A percentile compares a stretch with the other conserved stretches of the same genome.
Evolutionary conservation across 2,113 vertebrate genomes (phyloP).

Genomic region (Serinus canaria): DNA sequence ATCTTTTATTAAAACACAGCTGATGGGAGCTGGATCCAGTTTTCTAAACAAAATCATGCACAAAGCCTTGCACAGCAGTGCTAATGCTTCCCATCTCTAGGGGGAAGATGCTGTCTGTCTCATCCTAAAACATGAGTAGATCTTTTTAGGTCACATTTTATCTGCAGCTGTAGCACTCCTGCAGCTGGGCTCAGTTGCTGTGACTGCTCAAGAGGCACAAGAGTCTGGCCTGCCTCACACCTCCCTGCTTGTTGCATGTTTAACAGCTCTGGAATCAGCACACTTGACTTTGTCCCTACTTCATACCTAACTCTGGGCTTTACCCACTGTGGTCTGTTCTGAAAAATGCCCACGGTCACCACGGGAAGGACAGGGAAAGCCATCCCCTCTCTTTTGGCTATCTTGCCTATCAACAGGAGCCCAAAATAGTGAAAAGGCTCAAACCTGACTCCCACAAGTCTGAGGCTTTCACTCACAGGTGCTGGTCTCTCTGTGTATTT

Average conservation of each 20-base stretch:
- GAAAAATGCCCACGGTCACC: not conserved
- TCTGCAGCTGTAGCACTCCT: not conserved
- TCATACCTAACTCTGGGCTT: not conserved
- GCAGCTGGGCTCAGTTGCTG: not conserved
- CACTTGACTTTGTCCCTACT: not conserved
- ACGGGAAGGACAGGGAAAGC: not conserved
- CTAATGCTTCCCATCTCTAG: not conserved
- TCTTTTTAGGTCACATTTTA: not conserved
- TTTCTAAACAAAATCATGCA: conserved; percentile 10
- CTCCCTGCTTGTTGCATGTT: not conserved
- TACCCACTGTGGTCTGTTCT: not conserved
- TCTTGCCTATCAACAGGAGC: not conserved
- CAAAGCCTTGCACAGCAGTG: not conserved
- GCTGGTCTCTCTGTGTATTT: not conserved
- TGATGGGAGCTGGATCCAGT: not conserved
- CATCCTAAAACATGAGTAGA: not conserved
- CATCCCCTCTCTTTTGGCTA: not conserved
- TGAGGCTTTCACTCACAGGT: not conserved
- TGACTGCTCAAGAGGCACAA: rapidly evolving
- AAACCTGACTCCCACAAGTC: not conserved
- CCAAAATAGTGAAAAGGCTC: not conserved
- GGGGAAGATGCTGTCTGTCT: not conserved
- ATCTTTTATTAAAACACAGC: not conserved
- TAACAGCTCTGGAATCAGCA: not conserved
- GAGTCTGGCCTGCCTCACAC: rapidly evolving